Conservation (phyloP, 2,888 invertebrate species). For the Drosophila planitibia region DNA sequence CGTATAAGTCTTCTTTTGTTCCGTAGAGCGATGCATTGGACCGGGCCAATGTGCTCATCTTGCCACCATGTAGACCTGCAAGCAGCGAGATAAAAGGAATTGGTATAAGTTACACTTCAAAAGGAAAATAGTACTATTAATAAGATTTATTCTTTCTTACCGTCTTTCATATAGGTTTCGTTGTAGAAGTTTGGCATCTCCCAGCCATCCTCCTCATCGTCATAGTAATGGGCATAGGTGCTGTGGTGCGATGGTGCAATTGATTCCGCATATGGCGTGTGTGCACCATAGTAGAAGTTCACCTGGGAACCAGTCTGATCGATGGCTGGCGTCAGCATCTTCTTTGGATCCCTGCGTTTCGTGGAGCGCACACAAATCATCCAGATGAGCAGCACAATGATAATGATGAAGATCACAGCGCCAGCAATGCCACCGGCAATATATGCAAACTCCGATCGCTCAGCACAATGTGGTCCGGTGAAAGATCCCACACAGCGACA, state of each 20-base stretch:
- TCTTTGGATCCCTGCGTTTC: slow-evolving; percentile 95
- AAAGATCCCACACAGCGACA: slow-evolving; percentile 97
- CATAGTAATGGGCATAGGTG: slow-evolving; percentile 97
- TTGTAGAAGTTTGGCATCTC: slow-evolving; percentile 99
- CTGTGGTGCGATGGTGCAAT: slow-evolving; percentile 98
- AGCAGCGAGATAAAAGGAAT: background rate
- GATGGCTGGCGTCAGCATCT: slow-evolving; percentile 94
- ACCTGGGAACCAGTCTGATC: slow-evolving; percentile 97
- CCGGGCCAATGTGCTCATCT: slow-evolving; percentile 96
- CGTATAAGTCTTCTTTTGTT: slow-evolving; percentile 97
- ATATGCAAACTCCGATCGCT: slow-evolving; percentile 97
- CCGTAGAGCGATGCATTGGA: slow-evolving; percentile 97
- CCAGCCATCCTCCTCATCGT: slow-evolving; percentile 98
- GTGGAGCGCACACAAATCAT: slow-evolving; percentile 98
- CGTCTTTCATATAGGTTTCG: slow-evolving; percentile 98
- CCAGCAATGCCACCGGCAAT: slow-evolving; percentile 97
- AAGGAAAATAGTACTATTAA: background rate
- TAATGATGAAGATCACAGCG: slow-evolving; percentile 96
- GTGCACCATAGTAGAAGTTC: slow-evolving; percentile 98
- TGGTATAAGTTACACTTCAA: background rate
- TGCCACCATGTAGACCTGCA: slow-evolving; percentile 91
- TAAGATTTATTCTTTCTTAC: slow-evolving; percentile 55
- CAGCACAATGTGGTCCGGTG: slow-evolving; percentile 94
- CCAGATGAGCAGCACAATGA: slow-evolving; percentile 96
- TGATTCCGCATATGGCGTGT: slow-evolving; percentile 97